These are phyloP conservation scores for Luperina nickerlii DNA, from an alignment of 2,888 invertebrate genomes.

Conservation along the genomic window DNA sequence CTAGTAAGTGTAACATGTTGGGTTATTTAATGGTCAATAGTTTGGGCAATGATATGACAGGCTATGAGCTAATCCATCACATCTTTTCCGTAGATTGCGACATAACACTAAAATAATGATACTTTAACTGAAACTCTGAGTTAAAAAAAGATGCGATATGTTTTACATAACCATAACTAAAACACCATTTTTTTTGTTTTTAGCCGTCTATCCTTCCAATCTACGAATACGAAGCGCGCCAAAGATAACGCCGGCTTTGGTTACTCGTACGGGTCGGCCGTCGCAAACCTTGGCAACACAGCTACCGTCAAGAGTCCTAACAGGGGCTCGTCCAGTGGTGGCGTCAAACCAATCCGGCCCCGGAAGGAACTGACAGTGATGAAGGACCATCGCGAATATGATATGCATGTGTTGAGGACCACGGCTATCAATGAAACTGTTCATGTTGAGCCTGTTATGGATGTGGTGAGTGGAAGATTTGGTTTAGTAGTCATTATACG, in stretches of 20 bases:
- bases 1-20: background rate
- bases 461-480: slow-evolving; percentile 75
- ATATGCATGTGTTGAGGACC: slow-evolving; percentile 82
- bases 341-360: slow-evolving; percentile 69
- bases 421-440: slow-evolving; percentile 83
- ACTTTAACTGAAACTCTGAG: background rate
- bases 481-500: background rate
- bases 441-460: slow-evolving; percentile 71
- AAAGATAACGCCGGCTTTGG: slow-evolving; percentile 86
- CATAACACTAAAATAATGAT: background rate
- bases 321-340: slow-evolving; percentile 35
- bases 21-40: slow-evolving; percentile 3
- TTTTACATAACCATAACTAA: slow-evolving; percentile 1
- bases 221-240: slow-evolving; percentile 81
- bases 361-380: slow-evolving; percentile 76
- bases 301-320: slow-evolving; percentile 58
- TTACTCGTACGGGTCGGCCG: slow-evolving; percentile 84
- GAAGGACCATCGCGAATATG: slow-evolving; percentile 68
- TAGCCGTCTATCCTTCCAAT: slow-evolving; percentile 79
- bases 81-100: background rate
- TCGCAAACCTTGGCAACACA: slow-evolving; percentile 76
- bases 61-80: slow-evolving; percentile 15
- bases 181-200: slow-evolving; percentile 53
- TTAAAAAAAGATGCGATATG: background rate
- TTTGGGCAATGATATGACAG: background rate